Base-by-base conservation (phyloP, 2,797 vertebrate genomes). In the Todus mexicanus region DNA sequence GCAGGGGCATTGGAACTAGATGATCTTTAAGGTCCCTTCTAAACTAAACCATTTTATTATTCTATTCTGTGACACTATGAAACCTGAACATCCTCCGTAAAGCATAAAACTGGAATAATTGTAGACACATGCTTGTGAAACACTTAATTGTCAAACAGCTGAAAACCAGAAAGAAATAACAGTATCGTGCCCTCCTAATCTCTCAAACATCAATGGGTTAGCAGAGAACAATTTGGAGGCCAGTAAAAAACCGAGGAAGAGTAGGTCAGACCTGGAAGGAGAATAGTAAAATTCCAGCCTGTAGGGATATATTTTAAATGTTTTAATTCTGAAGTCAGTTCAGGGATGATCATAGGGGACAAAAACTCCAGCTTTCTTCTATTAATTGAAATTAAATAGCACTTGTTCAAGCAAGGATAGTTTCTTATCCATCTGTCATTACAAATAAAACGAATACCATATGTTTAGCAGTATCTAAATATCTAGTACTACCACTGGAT, bases 311-410 rank as follows among this genome's bases (percentile, higher is more conserved):
- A 50, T 83, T 70, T 91, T 26, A 88, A 88, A 54, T 40, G 59
- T 69, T 84, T 86, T 75, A 42, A 65, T 90, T 84, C 59, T 81
- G 20, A 81, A 86, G n/a, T 59, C 73, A 84, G 23, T 48, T 87
- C 65, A 65, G 47, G 15, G 20, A 40, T 80, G 12, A 86, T 69
- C 57, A 78, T 64, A 65, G 40, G 21, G 38, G 51, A 76, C 47
- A 65, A 71, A 61, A 87, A n/a, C 25, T 86, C 35, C 14, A 16
- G 15, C 27, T 65, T 92, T 81, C 42, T 83, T 74, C 38, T 63
- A 33, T 43, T 47, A 61, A 69, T 65, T 65, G 63, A 90, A 88
- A 90, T 78, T 29, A 86, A 90, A 61, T 38, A 78, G 50, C 63
- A 86, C n/a, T 90, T 91, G 50, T 26, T 84, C 54, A 69, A 68